Evolutionary conservation across 2,888 invertebrate genomes (phyloP).

Genomic region (Drosophila dives): DNA sequence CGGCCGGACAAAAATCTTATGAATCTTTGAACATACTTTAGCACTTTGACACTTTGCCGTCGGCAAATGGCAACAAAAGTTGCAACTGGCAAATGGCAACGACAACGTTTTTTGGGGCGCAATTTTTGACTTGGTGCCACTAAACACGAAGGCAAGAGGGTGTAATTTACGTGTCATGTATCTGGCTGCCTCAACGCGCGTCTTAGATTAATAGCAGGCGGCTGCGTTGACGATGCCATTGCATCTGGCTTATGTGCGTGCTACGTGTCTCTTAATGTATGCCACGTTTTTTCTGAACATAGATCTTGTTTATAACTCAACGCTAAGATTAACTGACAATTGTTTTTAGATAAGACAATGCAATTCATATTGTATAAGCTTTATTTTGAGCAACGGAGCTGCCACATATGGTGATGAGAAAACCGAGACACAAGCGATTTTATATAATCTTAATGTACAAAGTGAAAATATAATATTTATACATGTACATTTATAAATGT

Average conservation of each 20-base stretch:
- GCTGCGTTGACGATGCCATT: constrained; percentile 41
- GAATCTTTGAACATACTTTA: constrained; percentile 83
- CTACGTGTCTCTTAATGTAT: constrained; percentile 55
- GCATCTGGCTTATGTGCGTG: constrained; percentile 19
- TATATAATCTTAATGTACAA: not conserved
- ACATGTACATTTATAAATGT: not conserved
- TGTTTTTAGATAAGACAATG: constrained; percentile 32
- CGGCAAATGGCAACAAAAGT: constrained; percentile 42
- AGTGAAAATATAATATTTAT: not conserved
- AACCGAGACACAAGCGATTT: not conserved
- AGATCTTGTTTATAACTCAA: constrained; percentile 30
- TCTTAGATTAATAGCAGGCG: constrained; percentile 66
- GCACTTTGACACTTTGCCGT: constrained; percentile 79
- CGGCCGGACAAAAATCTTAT: constrained; percentile 68
- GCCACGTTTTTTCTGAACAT: constrained; percentile 34
- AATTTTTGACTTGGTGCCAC: constrained; percentile 59
- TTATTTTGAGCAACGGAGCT: not conserved
- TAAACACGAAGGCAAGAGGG: constrained; percentile 32
- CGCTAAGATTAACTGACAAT: constrained; percentile 49
- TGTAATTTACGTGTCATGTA: constrained; percentile 48
- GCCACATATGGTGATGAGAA: not conserved
- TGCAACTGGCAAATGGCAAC: not conserved
- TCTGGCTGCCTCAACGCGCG: constrained; percentile 31
- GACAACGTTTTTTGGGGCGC: constrained; percentile 61
- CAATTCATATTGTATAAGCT: constrained; percentile 23